A percentile compares a stretch with the other conserved stretches of the same genome.
These are phyloP conservation scores for Orussus abietinus DNA, from an alignment of 1,140 invertebrate species.

Conservation along the genomic window DNA sequence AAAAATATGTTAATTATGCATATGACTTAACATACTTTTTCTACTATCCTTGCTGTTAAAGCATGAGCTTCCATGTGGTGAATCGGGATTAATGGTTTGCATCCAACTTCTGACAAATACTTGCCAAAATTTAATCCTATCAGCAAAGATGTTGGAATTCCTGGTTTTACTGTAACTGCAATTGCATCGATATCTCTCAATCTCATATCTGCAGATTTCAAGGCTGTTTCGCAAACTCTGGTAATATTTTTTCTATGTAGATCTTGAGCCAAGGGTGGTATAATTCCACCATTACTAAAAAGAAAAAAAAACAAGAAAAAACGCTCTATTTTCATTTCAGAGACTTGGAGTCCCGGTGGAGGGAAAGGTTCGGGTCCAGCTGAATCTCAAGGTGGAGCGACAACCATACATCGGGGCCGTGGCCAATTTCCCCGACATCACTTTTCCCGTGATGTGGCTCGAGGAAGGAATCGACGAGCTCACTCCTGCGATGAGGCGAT, in stretches of 20 bases:
- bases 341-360: slow-evolving; percentile 82
- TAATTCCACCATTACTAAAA: slow-evolving; percentile 83
- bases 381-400: slow-evolving; percentile 75
- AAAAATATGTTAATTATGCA: slow-evolving; percentile 8
- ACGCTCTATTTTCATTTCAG: slow-evolving; percentile 54
- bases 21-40: slow-evolving; percentile 47
- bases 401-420: slow-evolving; percentile 69
- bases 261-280: slow-evolving; percentile 78
- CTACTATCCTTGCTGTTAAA: slow-evolving; percentile 74
- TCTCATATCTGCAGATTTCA: slow-evolving; percentile 62
- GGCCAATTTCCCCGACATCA: slow-evolving; percentile 71
- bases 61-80: slow-evolving; percentile 99
- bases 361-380: slow-evolving; percentile 74
- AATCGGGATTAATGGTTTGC: slow-evolving; percentile 89
- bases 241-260: slow-evolving; percentile 81
- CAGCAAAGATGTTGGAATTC: slow-evolving; percentile 71
- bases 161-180: slow-evolving; percentile 86
- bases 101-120: slow-evolving; percentile 63
- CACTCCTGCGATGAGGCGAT: slow-evolving; percentile 68
- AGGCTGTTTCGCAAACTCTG: slow-evolving; percentile 65
- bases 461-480: slow-evolving; percentile 84
- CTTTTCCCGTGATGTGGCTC: slow-evolving; percentile 84
- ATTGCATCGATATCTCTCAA: slow-evolving; percentile 83
- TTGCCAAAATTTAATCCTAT: slow-evolving; percentile 86
- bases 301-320: slow-evolving; percentile 17